Percentiles rank a stretch among this genome's conserved stretches.
Conservation (phyloP, 2,888 invertebrate species). For the Synergus laeviventris region DNA sequence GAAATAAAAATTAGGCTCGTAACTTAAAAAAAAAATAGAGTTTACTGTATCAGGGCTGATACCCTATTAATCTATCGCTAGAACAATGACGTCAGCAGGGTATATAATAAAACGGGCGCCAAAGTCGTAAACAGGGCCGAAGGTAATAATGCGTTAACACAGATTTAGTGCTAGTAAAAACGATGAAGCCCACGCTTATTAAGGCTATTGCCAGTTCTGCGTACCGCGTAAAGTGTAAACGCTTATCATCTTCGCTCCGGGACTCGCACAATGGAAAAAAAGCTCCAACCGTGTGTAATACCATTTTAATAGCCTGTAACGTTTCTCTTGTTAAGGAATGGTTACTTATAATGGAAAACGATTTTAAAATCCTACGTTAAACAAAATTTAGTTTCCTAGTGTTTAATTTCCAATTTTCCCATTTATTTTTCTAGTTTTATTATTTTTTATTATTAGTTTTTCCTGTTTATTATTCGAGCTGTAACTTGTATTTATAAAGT, state of each 20-base stretch:
- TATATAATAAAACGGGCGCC: conserved; percentile 43
- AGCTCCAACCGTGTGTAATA: conserved; percentile 6
- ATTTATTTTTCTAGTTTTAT: neutral
- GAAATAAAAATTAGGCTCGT: neutral
- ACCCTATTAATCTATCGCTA: conserved; percentile 45
- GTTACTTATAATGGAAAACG: conserved; percentile 20
- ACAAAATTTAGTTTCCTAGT: neutral
- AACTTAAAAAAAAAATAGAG: neutral
- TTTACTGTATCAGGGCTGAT: conserved; percentile 44
- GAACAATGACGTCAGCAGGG: conserved; percentile 42
- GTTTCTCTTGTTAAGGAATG: conserved; percentile 7
- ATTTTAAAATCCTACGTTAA: neutral
- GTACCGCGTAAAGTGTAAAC: conserved; percentile 35
- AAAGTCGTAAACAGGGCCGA: conserved; percentile 48
- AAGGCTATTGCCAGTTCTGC: conserved; percentile 54
- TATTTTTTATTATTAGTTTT: too few species aligned
- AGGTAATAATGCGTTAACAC: conserved; percentile 64
- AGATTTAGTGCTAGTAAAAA: conserved; percentile 63
- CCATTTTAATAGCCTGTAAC: conserved; percentile 17
- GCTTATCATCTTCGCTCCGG: conserved; percentile 42
- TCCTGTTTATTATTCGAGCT: neutral
- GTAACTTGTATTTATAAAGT: neutral
- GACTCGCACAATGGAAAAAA: conserved; percentile 34
- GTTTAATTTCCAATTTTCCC: neutral
- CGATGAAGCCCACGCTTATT: conserved; percentile 54